Base-by-base conservation (phyloP, 2,888 invertebrate species). In the Drosophila prostipennis region DNA sequence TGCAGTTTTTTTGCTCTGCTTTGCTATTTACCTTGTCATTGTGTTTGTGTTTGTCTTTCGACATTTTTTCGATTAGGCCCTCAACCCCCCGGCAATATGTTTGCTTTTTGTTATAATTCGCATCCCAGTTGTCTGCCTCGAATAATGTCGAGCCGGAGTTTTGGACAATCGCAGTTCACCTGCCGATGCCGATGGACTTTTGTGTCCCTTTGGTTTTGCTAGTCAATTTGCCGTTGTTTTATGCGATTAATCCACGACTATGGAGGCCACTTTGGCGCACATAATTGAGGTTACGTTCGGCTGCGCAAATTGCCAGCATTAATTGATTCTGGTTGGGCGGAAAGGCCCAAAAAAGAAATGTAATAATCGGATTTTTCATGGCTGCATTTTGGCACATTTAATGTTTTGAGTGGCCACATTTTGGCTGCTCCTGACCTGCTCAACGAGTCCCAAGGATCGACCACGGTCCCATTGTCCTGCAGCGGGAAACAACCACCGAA, bases 251-350 rank as follows among this genome's bases (percentile, higher is more conserved):
- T 85, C 77, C 78, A 23, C 72, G 68, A 72, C 84, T 63, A 72
- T 72, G 77, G 67, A 51, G 59, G 85, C 76, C 82, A 82, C 78
- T 81, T 87, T 80, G 79, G 80, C 76, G 79, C 80, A 86, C 79
- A 86, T 88, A 86, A 86, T 86, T 86, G 88, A 81, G 86, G 86
- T 86, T 88, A 79, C 88, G 75, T 84, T 82, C 76, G 75, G 73
- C 53, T 87, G 88, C 88, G 79, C 86, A 86, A 86, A 86, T 86
- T 88, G 86, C 84, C 82, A 72, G 75, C 75, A 83, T 88, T 86
- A 87, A 86, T 87, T 87, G 83, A 87, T 87, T 86, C 74, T 76
- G 70, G 72, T 40, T 39, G 53, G 49, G 60, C 26, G 60, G n/a
- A 26, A 23, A 23, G 40, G 8, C 26, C 14, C 19, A 32, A 29